Evolutionary conservation across 2,888 invertebrate genomes (phyloP).

Genomic region (Allacma fusca): DNA sequence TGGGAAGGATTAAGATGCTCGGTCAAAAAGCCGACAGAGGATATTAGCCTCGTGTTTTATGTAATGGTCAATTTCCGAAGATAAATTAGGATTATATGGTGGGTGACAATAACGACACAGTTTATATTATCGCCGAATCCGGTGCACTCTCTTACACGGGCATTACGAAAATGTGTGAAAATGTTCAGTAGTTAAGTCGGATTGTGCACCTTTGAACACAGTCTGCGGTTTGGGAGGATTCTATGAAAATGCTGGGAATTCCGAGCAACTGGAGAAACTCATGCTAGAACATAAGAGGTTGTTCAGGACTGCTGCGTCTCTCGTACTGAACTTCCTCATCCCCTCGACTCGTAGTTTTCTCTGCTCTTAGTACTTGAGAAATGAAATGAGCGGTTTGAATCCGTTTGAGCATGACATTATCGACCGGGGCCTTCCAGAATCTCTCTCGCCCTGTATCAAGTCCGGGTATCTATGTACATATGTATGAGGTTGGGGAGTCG

Average conservation of each 20-base stretch:
- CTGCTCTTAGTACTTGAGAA: slow-evolving; percentile 7
- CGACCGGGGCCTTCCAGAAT: slow-evolving; percentile 29
- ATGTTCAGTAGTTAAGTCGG: no score
- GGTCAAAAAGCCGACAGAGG: background rate
- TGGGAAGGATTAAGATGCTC: background rate
- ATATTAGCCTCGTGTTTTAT: background rate
- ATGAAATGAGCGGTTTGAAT: slow-evolving; percentile 38
- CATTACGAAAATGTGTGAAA: no score
- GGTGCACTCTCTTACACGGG: no score
- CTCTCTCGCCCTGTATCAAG: slow-evolving; percentile 18
- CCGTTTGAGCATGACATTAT: slow-evolving; percentile 44
- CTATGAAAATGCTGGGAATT: background rate
- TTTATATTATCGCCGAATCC: no score
- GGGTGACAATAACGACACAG: no score
- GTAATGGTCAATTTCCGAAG: no score
- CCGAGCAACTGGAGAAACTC: background rate
- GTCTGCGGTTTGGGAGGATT: no score
- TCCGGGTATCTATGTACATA: background rate
- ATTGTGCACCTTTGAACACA: no score
- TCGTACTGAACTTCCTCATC: background rate
- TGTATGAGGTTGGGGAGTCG: background rate
- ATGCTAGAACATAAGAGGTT: background rate
- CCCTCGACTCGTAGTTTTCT: background rate
- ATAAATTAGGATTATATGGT: no score
- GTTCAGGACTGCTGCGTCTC: background rate